Evolutionary conservation across 64 coral and sea anemone genomes (phyloP).

Genomic region (Dendrophyllia cribrosa): DNA sequence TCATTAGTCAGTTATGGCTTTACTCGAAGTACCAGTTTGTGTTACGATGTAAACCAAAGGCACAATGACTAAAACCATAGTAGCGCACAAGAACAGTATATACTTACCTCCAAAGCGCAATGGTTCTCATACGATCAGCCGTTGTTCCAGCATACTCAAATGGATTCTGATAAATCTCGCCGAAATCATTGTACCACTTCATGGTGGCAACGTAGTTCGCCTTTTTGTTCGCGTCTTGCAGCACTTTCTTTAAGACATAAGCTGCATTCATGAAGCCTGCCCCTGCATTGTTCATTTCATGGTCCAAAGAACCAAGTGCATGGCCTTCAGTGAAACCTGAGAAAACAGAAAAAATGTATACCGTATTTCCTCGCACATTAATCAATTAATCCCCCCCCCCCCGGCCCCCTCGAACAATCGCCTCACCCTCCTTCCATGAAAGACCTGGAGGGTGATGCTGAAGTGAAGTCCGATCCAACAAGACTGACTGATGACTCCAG

Average conservation of each 20-base stretch:
- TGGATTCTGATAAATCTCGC: slow-evolving; percentile 42
- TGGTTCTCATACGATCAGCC: slow-evolving; percentile 59
- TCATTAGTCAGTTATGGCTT: too few species aligned
- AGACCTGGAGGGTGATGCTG: too few species aligned
- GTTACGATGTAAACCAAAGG: too few species aligned
- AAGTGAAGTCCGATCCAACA: too few species aligned
- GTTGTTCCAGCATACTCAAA: slow-evolving; percentile 68
- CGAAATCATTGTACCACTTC: slow-evolving; percentile 56
- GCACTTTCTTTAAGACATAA: slow-evolving; percentile 26
- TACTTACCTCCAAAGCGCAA: slow-evolving; percentile 24
- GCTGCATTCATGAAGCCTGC: slow-evolving; percentile 44
- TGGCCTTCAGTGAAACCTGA: slow-evolving; percentile 57
- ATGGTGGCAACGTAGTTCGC: slow-evolving; percentile 5
- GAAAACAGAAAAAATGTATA: background rate
- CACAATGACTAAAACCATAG: too few species aligned
- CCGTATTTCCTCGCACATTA: too few species aligned
- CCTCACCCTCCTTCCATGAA: too few species aligned
- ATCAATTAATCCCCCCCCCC: too few species aligned
- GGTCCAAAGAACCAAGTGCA: slow-evolving; percentile 55
- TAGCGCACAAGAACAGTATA: background rate
- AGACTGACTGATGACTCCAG: too few species aligned
- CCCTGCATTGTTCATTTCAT: slow-evolving; percentile 57
- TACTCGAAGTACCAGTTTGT: too few species aligned
- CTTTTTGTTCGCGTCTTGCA: background rate
- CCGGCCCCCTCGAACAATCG: too few species aligned